Conservation (phyloP, 2,888 invertebrate species). For the Idaea aversata region DNA sequence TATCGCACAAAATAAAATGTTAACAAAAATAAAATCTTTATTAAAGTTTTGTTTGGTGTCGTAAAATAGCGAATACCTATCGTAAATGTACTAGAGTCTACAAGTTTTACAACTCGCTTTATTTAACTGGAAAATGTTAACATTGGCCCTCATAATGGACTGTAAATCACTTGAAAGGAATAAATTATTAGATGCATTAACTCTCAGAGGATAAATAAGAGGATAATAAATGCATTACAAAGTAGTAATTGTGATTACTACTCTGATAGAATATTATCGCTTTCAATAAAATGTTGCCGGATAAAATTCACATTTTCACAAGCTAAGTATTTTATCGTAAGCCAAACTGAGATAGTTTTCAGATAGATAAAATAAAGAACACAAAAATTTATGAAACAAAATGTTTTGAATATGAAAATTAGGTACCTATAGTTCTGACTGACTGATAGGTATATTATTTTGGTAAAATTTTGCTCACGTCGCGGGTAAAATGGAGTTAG, state of each 20-base stretch:
- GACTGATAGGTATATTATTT: no score
- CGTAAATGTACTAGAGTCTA: conserved; percentile 66
- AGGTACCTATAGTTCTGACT: no score
- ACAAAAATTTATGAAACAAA: no score
- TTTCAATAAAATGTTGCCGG: conserved; percentile 12
- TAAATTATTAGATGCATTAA: conserved; percentile 67
- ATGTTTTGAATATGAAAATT: no score
- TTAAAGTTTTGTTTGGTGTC: conserved; percentile 51
- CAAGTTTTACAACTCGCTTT: conserved; percentile 57
- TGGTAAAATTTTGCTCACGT: no score
- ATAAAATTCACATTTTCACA: conserved; percentile 17
- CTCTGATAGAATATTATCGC: conserved; percentile 3
- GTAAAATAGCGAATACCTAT: conserved; percentile 61
- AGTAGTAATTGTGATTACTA: conserved; percentile 38
- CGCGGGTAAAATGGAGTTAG: no score
- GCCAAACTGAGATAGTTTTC: not conserved
- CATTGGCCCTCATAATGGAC: conserved; percentile 53
- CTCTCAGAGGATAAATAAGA: conserved; percentile 50
- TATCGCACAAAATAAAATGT: conserved; percentile 48
- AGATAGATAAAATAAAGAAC: not conserved
- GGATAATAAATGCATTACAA: conserved; percentile 54
- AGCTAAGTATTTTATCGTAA: not conserved
- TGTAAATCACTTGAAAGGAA: conserved; percentile 66
- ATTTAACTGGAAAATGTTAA: conserved; percentile 60
- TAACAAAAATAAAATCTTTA: conserved; percentile 45